A percentile compares a stretch with the other conserved stretches of the same genome.
These are phyloP conservation scores for Teleogryllus oceanicus DNA, from an alignment of 2,888 invertebrate species.

Conservation along the genomic window DNA sequence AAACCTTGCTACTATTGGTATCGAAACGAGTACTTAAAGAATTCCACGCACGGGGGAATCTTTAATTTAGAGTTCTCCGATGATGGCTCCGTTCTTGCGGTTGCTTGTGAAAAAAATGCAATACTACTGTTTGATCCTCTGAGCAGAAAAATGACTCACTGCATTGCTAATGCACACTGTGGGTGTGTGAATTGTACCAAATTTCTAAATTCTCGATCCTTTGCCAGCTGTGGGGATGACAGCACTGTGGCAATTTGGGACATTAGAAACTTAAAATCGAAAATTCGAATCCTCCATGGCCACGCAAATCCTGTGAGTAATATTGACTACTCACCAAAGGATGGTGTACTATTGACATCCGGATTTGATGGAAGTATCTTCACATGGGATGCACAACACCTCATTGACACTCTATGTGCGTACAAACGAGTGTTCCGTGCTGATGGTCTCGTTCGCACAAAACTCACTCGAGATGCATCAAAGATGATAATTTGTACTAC, in stretches of 20 bases:
- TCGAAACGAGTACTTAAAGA: slow-evolving; percentile 52
- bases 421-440: slow-evolving; percentile 83
- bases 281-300: slow-evolving; percentile 73
- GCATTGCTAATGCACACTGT: slow-evolving; percentile 76
- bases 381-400: slow-evolving; percentile 88
- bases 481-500: slow-evolving; percentile 90
- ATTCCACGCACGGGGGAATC: slow-evolving; percentile 67
- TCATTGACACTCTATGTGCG: slow-evolving; percentile 69
- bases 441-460: slow-evolving; percentile 80
- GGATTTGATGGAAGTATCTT: slow-evolving; percentile 91
- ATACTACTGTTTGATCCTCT: slow-evolving; percentile 84
- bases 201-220: slow-evolving; percentile 79
- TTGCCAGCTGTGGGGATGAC: slow-evolving; percentile 93
- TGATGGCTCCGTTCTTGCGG: slow-evolving; percentile 80
- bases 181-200: slow-evolving; percentile 93
- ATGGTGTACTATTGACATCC: slow-evolving; percentile 81
- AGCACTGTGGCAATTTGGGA: slow-evolving; percentile 92
- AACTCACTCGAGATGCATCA: slow-evolving; percentile 77
- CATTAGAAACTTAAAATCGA: slow-evolving; percentile 74
- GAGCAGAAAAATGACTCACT: slow-evolving; percentile 68
- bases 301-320: slow-evolving; percentile 97
- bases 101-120: slow-evolving; percentile 87
- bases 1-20: slow-evolving; percentile 66
- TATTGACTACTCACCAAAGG: slow-evolving; percentile 83
- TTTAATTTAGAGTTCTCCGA: slow-evolving; percentile 88